A percentile compares a stretch with the other conserved stretches of the same genome.
These are phyloP conservation scores for Danio tinwini DNA, from an alignment of 2,797 vertebrate species.

Conservation along the genomic window DNA sequence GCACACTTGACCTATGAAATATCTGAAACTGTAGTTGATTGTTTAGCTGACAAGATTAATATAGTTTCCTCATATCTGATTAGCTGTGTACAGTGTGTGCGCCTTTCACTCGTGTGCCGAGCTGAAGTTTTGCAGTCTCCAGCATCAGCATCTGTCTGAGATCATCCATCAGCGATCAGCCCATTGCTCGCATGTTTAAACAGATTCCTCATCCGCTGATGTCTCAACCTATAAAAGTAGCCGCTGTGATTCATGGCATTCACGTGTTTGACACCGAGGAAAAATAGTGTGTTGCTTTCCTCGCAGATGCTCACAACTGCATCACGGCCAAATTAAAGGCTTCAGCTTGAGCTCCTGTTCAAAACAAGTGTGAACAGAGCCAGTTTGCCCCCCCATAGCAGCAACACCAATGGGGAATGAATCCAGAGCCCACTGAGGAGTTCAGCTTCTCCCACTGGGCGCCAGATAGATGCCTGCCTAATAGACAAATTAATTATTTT, in stretches of 20 bases:
- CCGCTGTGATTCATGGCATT: conserved; percentile 35
- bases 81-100: too few relatives aligned
- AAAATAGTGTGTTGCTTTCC: conserved; percentile 34
- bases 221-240: conserved; percentile 30
- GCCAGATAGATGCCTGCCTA: conserved; percentile 61
- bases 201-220: conserved; percentile 29
- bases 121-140: conserved; percentile 18
- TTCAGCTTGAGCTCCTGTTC: conserved; percentile 37
- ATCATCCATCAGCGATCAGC: conserved; percentile 38
- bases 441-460: conserved; percentile 55
- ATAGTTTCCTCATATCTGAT: neutral
- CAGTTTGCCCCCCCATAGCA: conserved; percentile 42
- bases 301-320: conserved; percentile 15
- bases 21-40: neutral
- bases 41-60: neutral
- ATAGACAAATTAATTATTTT: conserved; percentile 70
- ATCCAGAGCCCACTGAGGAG: conserved; percentile 57
- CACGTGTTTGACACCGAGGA: conserved; percentile 34
- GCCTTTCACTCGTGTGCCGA: neutral
- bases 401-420: conserved; percentile 46
- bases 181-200: conserved; percentile 38
- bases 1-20: too few relatives aligned
- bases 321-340: conserved; percentile 40
- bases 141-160: conserved; percentile 37
- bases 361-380: conserved; percentile 42